Percentiles rank a stretch among this genome's conserved stretches.
These are phyloP conservation scores for Rallus limicola DNA, from an alignment of 2,113 vertebrate species.

Conservation along the genomic window DNA sequence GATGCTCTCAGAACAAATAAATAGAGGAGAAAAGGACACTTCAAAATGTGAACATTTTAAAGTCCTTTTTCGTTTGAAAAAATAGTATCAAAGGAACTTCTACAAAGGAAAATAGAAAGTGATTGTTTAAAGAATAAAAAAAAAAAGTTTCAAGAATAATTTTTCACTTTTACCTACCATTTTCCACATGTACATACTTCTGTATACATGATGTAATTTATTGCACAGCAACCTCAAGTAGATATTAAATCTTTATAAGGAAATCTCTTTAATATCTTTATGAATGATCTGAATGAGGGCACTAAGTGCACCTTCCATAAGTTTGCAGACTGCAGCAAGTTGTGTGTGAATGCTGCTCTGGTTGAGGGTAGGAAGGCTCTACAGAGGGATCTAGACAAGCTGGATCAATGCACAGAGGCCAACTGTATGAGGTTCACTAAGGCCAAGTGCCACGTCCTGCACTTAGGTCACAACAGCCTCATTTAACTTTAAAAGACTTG, in stretches of 20 bases:
- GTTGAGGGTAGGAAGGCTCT: not conserved
- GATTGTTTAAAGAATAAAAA: not conserved
- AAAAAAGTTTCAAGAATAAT: not conserved
- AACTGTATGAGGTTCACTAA: not conserved
- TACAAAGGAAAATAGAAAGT: not conserved
- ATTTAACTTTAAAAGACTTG: not conserved
- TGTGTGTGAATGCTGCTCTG: too few relatives aligned
- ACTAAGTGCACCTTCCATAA: not conserved
- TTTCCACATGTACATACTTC: not conserved
- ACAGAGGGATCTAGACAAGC: too few relatives aligned
- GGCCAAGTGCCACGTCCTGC: not conserved
- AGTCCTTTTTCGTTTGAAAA: not conserved
- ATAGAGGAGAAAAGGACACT: not conserved
- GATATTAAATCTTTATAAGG: not conserved
- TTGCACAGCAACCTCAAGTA: not conserved
- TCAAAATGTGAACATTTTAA: not conserved
- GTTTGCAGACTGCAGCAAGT: not conserved
- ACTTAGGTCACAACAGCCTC: not conserved
- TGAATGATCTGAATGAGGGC: not conserved
- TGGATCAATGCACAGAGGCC: accelerated
- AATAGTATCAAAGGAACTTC: not conserved
- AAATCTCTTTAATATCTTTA: not conserved
- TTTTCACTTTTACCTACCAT: not conserved
- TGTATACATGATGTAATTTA: not conserved
- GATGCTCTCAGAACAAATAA: not conserved